A percentile compares a stretch with the other conserved stretches of the same genome.
Conservation (phyloP, 2,113 vertebrate genomes). For the Oriolus oriolus region DNA sequence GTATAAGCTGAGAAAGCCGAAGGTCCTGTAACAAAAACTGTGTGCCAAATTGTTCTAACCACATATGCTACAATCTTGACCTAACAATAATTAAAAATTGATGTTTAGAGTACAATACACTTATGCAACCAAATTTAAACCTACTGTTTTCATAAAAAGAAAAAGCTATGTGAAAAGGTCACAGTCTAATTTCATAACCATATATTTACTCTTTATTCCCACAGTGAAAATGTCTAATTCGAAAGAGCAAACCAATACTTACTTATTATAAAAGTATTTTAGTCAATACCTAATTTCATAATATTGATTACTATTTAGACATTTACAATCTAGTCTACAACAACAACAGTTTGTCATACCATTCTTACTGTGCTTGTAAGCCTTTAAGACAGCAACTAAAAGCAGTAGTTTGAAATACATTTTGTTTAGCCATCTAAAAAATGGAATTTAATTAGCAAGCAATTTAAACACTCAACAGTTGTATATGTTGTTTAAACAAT, state of each 20-base stretch:
- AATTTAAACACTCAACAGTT: constrained; percentile 15
- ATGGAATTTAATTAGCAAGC: constrained; percentile 29
- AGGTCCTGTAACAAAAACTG: constrained; percentile 5
- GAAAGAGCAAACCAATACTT: constrained; percentile 97
- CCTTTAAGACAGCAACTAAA: constrained; percentile 87
- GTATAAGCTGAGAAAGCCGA: not conserved
- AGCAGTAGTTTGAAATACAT: constrained; percentile 76
- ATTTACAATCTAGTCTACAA: constrained; percentile 87
- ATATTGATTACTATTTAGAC: constrained; percentile 93
- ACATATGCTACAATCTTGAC: constrained; percentile 74
- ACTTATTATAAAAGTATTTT: constrained; percentile 91
- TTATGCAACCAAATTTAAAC: constrained; percentile 79
- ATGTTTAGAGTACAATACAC: constrained; percentile 72
- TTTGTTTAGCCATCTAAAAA: constrained; percentile 30
- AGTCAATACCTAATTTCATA: constrained; percentile 97
- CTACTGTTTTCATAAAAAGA: constrained; percentile 70
- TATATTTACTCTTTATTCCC: constrained; percentile 82
- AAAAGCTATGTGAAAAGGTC: constrained; percentile 72
- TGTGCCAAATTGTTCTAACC: constrained; percentile 47
- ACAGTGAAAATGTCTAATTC: constrained; percentile 84
- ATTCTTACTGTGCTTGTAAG: constrained; percentile 77
- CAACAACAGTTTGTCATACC: constrained; percentile 77
- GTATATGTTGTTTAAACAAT: not conserved
- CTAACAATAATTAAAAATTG: constrained; percentile 86
- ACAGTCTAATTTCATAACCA: constrained; percentile 75